phyloP scores from a whole-genome alignment of 2,888 invertebrate species.

The Disparrhopalites patrizii region DNA sequence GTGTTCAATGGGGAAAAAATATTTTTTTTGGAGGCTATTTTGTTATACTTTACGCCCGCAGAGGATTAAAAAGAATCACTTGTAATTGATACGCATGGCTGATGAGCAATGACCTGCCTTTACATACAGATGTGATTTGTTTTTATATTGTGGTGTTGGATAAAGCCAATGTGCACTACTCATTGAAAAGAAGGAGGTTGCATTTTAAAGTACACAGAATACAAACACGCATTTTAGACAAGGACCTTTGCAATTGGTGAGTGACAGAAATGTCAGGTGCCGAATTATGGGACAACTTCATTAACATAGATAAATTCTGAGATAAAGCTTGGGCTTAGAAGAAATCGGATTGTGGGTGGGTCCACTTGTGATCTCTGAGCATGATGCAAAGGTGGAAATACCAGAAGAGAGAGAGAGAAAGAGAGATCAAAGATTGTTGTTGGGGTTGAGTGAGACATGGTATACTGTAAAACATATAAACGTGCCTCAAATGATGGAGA shows the following conservation, averaged over 20 bases:
- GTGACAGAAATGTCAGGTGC: constrained; percentile 21
- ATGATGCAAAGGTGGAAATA: not conserved
- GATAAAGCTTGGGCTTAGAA: constrained; percentile 17
- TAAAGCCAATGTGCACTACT: too few species aligned
- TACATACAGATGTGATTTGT: not conserved
- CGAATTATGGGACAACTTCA: constrained; percentile 31
- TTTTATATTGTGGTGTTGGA: too few species aligned
- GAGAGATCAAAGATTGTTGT: too few species aligned
- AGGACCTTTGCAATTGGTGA: constrained; percentile 6
- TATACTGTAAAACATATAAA: not conserved
- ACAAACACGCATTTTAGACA: too few species aligned
- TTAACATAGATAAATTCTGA: constrained; percentile 25
- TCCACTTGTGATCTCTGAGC: not conserved
- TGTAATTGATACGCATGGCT: not conserved
- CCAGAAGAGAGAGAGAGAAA: too few species aligned
- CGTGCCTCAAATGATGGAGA: not conserved
- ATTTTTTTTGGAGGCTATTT: too few species aligned
- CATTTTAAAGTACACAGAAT: too few species aligned
- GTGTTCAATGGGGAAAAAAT: not conserved
- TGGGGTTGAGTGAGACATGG: too few species aligned
- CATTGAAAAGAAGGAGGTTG: too few species aligned
- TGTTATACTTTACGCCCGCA: too few species aligned
- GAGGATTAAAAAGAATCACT: too few species aligned
- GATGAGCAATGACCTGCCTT: constrained; percentile 8
- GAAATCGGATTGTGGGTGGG: constrained; percentile 18